phyloP scores from a whole-genome alignment of 2,888 invertebrate species.

The Aplocera efformata region DNA sequence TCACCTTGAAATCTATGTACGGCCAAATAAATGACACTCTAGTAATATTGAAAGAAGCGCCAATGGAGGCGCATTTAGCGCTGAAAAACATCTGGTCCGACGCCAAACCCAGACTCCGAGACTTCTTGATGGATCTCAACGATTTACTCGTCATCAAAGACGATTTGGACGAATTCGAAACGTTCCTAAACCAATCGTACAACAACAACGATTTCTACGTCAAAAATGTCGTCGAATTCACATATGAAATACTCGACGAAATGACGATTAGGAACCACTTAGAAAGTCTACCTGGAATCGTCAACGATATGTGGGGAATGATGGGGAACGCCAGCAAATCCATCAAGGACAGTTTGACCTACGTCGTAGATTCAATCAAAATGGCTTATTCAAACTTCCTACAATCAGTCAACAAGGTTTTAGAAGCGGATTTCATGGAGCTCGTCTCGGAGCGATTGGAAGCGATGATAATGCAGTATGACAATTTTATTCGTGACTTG shows the following conservation, averaged over 20 bases:
- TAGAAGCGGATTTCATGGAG: slow-evolving; percentile 88
- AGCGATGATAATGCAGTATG: slow-evolving; percentile 86
- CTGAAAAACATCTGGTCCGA: slow-evolving; percentile 87
- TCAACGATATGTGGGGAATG: slow-evolving; percentile 91
- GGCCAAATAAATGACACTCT: slow-evolving; percentile 67
- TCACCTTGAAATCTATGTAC: slow-evolving; percentile 60
- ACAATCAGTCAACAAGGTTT: slow-evolving; percentile 83
- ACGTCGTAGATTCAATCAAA: slow-evolving; percentile 87
- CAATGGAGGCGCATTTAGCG: slow-evolving; percentile 85
- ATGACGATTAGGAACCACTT: slow-evolving; percentile 88
- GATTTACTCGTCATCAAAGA: slow-evolving; percentile 86
- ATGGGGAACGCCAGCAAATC: slow-evolving; percentile 92
- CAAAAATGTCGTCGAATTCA: slow-evolving; percentile 86
- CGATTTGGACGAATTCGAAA: slow-evolving; percentile 85
- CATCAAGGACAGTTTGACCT: slow-evolving; percentile 86
- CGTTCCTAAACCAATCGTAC: slow-evolving; percentile 88
- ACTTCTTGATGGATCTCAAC: slow-evolving; percentile 87
- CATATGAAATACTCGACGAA: slow-evolving; percentile 86
- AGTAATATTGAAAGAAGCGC: slow-evolving; percentile 70
- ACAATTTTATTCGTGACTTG: slow-evolving; percentile 87
- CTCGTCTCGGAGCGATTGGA: slow-evolving; percentile 85
- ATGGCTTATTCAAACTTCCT: slow-evolving; percentile 85
- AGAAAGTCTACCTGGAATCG: slow-evolving; percentile 88
- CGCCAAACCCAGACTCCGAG: slow-evolving; percentile 84
- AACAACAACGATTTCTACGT: slow-evolving; percentile 91